These are phyloP conservation scores for Arrhopalites spinosus DNA, from an alignment of 2,888 invertebrate species.

Conservation along the genomic window DNA sequence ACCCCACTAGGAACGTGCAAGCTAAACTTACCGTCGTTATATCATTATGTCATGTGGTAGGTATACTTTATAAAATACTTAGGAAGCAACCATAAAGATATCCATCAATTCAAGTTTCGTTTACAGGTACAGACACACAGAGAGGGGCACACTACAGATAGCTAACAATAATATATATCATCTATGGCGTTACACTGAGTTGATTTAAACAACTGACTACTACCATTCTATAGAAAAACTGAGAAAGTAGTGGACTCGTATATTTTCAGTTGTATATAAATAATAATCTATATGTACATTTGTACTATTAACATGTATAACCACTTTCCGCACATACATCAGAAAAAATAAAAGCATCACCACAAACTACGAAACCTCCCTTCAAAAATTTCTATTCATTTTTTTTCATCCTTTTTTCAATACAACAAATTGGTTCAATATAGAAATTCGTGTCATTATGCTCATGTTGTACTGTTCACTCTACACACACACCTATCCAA, in stretches of 20 bases:
- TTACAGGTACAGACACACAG: neutral
- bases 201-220: too few relatives aligned
- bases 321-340: neutral
- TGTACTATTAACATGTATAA: neutral
- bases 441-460: slow-evolving; percentile 22
- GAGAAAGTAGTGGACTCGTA: too few relatives aligned
- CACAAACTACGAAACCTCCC: neutral
- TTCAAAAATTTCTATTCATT: slow-evolving; percentile 28
- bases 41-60: neutral
- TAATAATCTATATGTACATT: too few relatives aligned
- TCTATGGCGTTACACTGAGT: too few relatives aligned
- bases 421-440: slow-evolving; percentile 28
- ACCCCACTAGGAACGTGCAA: too few relatives aligned
- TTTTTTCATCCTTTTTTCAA: slow-evolving; percentile 12
- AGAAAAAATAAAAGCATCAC: neutral
- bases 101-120: slow-evolving; percentile 10
- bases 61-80: neutral
- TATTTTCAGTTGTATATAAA: too few relatives aligned
- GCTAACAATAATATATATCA: neutral
- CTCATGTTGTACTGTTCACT: too few relatives aligned
- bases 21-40: neutral
- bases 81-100: neutral
- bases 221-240: too few relatives aligned
- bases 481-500: too few relatives aligned
- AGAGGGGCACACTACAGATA: neutral